Evolutionary conservation across 2,888 invertebrate genomes (phyloP), one percentile per base, ranked within the genome.

Genomic region (Acronicta aceris): DNA sequence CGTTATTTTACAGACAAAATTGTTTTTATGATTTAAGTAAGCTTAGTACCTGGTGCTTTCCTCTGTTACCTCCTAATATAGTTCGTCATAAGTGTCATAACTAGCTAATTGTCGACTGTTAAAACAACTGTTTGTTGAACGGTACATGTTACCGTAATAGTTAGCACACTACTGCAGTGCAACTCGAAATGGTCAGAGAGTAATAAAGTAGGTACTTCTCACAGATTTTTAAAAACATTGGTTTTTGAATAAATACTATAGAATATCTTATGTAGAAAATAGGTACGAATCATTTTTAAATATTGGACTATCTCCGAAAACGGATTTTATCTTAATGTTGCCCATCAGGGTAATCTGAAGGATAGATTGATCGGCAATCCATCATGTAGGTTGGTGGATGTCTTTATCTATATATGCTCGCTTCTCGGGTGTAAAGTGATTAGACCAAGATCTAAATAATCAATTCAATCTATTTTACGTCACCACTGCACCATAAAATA

Each of bases 51-150:
- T 13, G 1, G 8, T 45, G 30, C 7, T 17, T 40, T 40, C 30
- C 13, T 2, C 5, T 38, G 38, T 7, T 38, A 38, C n/a, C 36
- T 38, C 57, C 30, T 12, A 52, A 71, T 17, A 45, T 8, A 45
- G 66, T 65, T 41, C 33, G n/a, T 65, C 36, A 33, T 57, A 65
- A 52, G 33, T 25, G n/a, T 65, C 36, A 33, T 57, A 65, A 52
- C 33, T 25, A 17, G 15, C 17, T 17, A 33, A 43, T 36, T 51
- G 50, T 41, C 51, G 51, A 54, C 46, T 38, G 33, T 63, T 16
- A 17, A 9, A 42, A 17, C 41, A 42, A 41, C 27, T 52, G 17
- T 25, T 21, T 25, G 49, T 49, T 38, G 38, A 38, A 38, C 38
- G 30, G 33, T 43, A 13, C 21, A 17, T 5, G 8, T 16, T 43